Evolutionary conservation across 2,797 vertebrate species (phyloP).

Genomic region (Cossypha heuglini): DNA sequence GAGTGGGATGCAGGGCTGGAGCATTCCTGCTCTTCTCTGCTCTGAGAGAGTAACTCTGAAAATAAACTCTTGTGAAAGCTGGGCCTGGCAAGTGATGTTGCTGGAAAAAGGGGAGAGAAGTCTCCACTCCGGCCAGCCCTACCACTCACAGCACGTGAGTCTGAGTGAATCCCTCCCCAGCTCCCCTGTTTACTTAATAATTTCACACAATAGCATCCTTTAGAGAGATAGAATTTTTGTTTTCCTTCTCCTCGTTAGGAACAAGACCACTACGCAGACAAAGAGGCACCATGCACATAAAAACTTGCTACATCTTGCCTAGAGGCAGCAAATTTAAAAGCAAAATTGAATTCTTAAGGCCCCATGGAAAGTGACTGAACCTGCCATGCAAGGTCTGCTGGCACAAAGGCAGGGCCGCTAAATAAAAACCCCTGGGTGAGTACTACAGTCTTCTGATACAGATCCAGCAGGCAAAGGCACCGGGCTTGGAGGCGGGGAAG

Average conservation of each 20-base stretch:
- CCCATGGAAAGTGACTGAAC: constrained; percentile 42
- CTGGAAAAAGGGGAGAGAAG: not conserved
- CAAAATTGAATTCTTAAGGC: constrained; percentile 62
- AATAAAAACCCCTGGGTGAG: constrained; percentile 32
- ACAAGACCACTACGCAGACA: constrained; percentile 55
- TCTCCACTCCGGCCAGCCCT: not conserved
- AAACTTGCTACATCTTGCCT: constrained; percentile 66
- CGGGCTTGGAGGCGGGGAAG: not conserved
- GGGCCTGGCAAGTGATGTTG: fast-evolving
- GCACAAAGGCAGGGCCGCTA: not conserved
- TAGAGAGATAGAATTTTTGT: not conserved
- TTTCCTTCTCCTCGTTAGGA: constrained; percentile 15
- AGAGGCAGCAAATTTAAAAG: constrained; percentile 60
- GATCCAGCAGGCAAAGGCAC: not conserved
- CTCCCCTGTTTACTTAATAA: not conserved
- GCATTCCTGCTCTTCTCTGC: not conserved
- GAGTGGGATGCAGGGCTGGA: not conserved
- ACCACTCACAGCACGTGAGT: not conserved
- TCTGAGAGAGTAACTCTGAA: not conserved
- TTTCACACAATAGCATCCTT: constrained; percentile 54
- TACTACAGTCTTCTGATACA: not conserved
- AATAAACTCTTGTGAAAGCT: not conserved
- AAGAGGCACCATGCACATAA: constrained; percentile 62
- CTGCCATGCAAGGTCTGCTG: constrained; percentile 45
- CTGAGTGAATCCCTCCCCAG: not conserved